Evolutionary conservation across 2,797 vertebrate species (phyloP).

Genomic region (Lycodopsis pacificus): DNA sequence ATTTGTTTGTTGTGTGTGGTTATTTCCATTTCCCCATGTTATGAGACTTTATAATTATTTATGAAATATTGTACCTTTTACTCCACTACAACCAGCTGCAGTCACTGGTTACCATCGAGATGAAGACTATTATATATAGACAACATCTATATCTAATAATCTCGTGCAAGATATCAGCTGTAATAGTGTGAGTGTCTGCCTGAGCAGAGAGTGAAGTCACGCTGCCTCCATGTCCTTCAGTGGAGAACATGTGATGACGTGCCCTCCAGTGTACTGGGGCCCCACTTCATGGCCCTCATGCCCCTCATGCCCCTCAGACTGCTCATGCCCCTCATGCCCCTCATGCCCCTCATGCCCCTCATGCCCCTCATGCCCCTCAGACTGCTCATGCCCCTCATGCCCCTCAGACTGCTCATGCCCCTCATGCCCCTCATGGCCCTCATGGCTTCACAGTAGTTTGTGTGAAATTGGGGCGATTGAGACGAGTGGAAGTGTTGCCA

Average conservation of each 20-base stretch:
- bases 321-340: too few species aligned
- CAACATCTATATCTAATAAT: neutral
- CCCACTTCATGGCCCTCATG: too few species aligned
- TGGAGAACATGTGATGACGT: neutral
- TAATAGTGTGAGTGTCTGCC: neutral
- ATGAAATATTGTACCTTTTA: neutral
- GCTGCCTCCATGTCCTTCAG: neutral
- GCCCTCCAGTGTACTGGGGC: neutral
- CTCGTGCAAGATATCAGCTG: neutral
- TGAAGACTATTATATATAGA: neutral
- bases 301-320: too few species aligned
- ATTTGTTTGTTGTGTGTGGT: neutral
- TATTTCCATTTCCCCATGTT: neutral
- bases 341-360: too few species aligned
- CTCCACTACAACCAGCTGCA: neutral
- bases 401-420: too few species aligned
- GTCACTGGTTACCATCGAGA: neutral
- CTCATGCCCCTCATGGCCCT: too few species aligned
- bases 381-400: too few species aligned
- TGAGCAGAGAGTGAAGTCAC: neutral
- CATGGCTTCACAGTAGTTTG: neutral
- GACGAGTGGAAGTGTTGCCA: conserved; percentile 4
- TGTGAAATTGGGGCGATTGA: conserved; percentile 5
- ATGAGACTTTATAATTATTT: neutral
- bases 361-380: too few species aligned